Evolutionary conservation across 2,113 vertebrate species (phyloP), one percentile per base, ranked within the genome.

Genomic region (Ceyx melanurus): DNA sequence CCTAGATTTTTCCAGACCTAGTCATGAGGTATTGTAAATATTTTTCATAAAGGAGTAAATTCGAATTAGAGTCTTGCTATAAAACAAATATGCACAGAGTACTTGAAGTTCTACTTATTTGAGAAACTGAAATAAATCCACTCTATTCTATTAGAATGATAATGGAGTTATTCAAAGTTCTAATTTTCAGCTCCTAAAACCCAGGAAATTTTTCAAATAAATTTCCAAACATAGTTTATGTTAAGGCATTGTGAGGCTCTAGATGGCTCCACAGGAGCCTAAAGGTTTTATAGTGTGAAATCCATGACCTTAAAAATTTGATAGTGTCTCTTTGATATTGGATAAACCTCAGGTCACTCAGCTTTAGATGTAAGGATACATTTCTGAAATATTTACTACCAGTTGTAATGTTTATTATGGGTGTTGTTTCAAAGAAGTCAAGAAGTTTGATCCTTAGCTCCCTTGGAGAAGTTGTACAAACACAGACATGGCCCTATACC

Each of bases 361-460:
- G 79, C 46, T 87, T 90, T 91, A 89, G 51, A 70, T 73, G 43
- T 92, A 82, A 92, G 86, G 84, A 85, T 89, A 85, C 50, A 79
- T 73, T 91, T 96, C 81, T 89, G 78, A 94, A 95, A 94, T 85
- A 93, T 92, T 96, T 95, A 93, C 66, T 87, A 87, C 86, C 92
- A 92, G 74, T 48, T 93, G 67, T 94, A 95, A 90, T 72, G 50
- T 92, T 92, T 90, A 90, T 94, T 92, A 82, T 33, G 43, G 94
- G 25, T 86, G 80, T 33, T 56, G 10, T 96, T 95, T 92, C 81
- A 87, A 62, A 84, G 56, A 95, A 94, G 90, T 91, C 74, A 96
- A 82, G 82, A 95, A 92, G 87, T 94, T 91, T 95, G 89, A 96
- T 96, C 91, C 74, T 81, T 79, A 75, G 61, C 35, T 92, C 70